Evolutionary conservation across 1,140 invertebrate genomes (phyloP).

Genomic region (Leptestheria dahalacensis): DNA sequence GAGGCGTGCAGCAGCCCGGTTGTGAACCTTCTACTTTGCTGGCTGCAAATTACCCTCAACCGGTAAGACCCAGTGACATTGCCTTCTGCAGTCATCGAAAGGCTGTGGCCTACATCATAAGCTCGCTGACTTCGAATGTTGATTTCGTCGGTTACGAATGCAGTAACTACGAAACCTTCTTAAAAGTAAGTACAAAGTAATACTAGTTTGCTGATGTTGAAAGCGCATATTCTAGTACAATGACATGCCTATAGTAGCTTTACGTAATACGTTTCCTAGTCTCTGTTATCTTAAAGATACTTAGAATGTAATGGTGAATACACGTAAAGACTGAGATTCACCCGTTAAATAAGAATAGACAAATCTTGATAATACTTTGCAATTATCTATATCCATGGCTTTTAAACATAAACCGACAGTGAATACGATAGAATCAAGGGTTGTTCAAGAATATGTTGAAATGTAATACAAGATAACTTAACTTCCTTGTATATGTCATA

Average conservation of each 20-base stretch:
- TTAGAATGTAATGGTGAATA: too few relatives aligned
- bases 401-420: too few relatives aligned
- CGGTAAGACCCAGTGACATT: conserved; percentile 52
- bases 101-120: conserved; percentile 64
- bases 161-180: conserved; percentile 53
- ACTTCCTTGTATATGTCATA: too few relatives aligned
- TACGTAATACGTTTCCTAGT: too few relatives aligned
- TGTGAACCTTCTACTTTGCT: conserved; percentile 54
- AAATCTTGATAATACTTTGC: too few relatives aligned
- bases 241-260: conserved; percentile 6
- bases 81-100: conserved; percentile 72
- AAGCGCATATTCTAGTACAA: not conserved
- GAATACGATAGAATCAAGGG: too few relatives aligned
- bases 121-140: conserved; percentile 61
- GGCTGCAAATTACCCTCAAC: conserved; percentile 43
- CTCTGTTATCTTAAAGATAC: too few relatives aligned
- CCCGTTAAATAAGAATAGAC: too few relatives aligned
- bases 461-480: too few relatives aligned
- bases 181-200: conserved; percentile 31
- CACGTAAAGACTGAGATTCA: too few relatives aligned
- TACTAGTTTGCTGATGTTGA: not conserved
- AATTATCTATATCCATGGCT: too few relatives aligned
- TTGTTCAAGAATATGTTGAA: too few relatives aligned
- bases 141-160: conserved; percentile 66
- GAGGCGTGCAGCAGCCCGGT: conserved; percentile 70